Evolutionary conservation across 2,888 invertebrate species (phyloP).

Genomic region (Cyclophora punctaria): DNA sequence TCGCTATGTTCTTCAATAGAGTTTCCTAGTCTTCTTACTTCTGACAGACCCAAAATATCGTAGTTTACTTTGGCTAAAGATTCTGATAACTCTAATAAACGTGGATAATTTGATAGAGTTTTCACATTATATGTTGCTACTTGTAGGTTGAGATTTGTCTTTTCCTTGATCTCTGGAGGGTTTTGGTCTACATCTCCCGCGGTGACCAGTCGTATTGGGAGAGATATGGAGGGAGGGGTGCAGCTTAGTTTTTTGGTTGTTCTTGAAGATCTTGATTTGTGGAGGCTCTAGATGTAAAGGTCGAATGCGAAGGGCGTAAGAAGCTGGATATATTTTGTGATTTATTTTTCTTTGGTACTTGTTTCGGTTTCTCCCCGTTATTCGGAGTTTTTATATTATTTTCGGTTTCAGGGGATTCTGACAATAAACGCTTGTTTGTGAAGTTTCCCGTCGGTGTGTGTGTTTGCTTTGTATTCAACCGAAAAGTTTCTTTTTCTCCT

Average conservation of each 20-base stretch:
- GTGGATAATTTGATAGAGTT: neutral
- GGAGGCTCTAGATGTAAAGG: neutral
- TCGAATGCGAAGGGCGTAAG: neutral
- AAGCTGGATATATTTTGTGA: neutral
- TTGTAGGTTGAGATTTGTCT: slow-evolving; percentile 2
- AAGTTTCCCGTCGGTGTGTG: neutral
- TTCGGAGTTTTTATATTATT: neutral
- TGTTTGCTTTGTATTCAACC: too few relatives aligned
- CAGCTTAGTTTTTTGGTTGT: neutral
- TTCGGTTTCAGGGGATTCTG: neutral
- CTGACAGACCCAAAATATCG: neutral
- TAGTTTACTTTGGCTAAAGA: too few relatives aligned
- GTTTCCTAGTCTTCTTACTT: slow-evolving; percentile 2
- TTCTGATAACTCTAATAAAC: too few relatives aligned
- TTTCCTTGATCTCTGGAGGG: slow-evolving; percentile 11
- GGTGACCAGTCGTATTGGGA: slow-evolving; percentile 20
- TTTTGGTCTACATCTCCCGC: slow-evolving; percentile 19
- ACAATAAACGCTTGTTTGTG: neutral
- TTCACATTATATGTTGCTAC: neutral
- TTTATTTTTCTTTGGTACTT: neutral
- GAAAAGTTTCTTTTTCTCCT: too few relatives aligned
- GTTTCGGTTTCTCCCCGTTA: neutral
- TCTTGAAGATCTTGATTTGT: neutral
- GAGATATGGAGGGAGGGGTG: slow-evolving; percentile 5
- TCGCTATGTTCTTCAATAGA: slow-evolving; percentile 7